A percentile compares a stretch with the other conserved stretches of the same genome.
phyloP scores from a whole-genome alignment of 2,888 invertebrate genomes.

The Frankliniella fusca region DNA sequence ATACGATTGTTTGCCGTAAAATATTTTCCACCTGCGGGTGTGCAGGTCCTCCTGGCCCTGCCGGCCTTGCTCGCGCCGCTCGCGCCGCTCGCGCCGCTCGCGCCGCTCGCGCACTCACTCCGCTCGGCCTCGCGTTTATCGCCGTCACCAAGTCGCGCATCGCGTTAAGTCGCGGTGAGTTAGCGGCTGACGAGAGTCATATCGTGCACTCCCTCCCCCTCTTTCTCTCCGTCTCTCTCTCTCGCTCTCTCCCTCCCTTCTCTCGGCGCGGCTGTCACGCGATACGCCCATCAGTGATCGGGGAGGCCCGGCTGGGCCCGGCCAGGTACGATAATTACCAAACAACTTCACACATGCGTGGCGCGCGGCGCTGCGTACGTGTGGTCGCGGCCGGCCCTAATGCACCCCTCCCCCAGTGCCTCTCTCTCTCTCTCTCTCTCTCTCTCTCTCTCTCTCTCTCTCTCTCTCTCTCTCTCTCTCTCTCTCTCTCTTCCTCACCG shows the following conservation, averaged over 20 bases:
- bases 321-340: background rate
- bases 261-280: background rate
- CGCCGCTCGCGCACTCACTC: background rate
- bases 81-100: too few species aligned
- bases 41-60: background rate
- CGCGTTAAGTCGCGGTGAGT: conserved; percentile 7
- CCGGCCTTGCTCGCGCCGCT: too few species aligned
- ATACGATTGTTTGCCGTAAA: too few species aligned
- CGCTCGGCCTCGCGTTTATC: background rate
- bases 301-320: background rate
- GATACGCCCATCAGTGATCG: conserved; percentile 15
- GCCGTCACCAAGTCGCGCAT: background rate
- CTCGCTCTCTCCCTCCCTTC: too few species aligned
- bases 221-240: too few species aligned
- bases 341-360: conserved; percentile 8
- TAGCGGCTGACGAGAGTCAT: conserved; percentile 24
- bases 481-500: background rate
- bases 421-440: background rate
- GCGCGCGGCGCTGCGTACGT: background rate
- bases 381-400: background rate
- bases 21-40: too few species aligned
- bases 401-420: background rate
- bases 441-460: background rate
- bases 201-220: background rate
- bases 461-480: background rate